Conservation (phyloP, 1,140 invertebrate species). For the Amphibalanus amphitrite region DNA sequence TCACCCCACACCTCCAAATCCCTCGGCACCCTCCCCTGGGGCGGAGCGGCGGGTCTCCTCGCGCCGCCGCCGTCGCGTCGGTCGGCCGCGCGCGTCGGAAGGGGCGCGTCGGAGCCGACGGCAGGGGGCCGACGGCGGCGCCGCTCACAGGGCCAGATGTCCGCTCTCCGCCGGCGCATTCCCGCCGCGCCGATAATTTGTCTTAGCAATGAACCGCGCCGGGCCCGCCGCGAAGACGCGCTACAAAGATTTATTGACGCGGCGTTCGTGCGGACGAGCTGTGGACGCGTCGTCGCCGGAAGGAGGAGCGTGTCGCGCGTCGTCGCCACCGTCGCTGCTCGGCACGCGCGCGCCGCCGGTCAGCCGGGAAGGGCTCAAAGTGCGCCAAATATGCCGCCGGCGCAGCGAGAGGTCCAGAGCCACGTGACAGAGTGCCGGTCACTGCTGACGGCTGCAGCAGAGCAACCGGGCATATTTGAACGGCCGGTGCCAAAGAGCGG, state of each 20-base stretch:
- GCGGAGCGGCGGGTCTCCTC: no score
- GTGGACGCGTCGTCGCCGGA: background rate
- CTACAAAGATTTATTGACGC: background rate
- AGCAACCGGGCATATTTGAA: background rate
- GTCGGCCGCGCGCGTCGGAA: background rate
- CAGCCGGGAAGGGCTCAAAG: background rate
- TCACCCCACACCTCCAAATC: no score
- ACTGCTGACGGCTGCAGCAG: background rate
- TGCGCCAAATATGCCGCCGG: background rate
- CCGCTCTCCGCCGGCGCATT: background rate
- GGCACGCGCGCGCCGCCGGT: background rate
- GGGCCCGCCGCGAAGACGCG: background rate
- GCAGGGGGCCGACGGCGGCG: no score
- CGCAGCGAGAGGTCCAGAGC: background rate
- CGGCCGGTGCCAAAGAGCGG: background rate
- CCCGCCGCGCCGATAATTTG: background rate
- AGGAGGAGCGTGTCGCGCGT: background rate
- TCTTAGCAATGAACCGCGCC: background rate
- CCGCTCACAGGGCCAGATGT: background rate
- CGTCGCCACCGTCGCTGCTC: no score
- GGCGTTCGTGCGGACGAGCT: background rate
- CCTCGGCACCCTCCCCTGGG: background rate
- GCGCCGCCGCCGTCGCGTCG: no score
- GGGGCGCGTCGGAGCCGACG: no score
- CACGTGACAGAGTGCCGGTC: background rate